Conservation (phyloP, 2,888 invertebrate species). For the Petrophora chlorosata region DNA sequence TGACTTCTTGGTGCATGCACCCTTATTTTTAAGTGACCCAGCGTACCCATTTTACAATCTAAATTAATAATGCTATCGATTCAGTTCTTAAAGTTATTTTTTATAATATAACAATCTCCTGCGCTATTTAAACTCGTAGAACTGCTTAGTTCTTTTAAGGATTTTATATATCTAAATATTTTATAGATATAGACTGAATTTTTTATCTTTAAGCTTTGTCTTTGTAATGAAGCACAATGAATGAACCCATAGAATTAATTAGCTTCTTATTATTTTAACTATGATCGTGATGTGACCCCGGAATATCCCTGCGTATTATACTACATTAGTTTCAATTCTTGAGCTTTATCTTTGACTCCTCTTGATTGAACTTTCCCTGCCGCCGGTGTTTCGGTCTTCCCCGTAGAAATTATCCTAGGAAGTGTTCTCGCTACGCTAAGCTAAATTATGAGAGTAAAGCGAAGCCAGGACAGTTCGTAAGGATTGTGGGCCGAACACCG, state of each 20-base stretch:
- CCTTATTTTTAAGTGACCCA: conserved; percentile 65
- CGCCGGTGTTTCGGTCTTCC: conserved; percentile 62
- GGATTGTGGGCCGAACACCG: conserved; percentile 59
- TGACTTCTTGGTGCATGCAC: conserved; percentile 84
- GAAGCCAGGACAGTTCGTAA: conserved; percentile 44
- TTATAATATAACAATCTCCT: conserved; percentile 47
- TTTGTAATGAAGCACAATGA: conserved; percentile 67
- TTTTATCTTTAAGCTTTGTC: conserved; percentile 64
- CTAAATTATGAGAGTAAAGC: conserved; percentile 3
- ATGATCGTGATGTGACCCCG: conserved; percentile 55
- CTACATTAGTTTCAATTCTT: conserved; percentile 47
- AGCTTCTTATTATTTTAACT: conserved; percentile 67
- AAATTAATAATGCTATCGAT: conserved; percentile 47
- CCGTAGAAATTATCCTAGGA: conserved; percentile 30
- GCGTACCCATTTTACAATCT: conserved; percentile 50
- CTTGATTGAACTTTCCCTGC: conserved; percentile 47
- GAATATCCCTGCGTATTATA: conserved; percentile 56
- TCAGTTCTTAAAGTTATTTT: conserved; percentile 51
- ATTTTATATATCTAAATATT: conserved; percentile 48
- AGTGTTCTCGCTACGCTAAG: conserved; percentile 14
- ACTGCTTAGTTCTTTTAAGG: conserved; percentile 69
- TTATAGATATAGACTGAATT: conserved; percentile 51
- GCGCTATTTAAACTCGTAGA: conserved; percentile 65
- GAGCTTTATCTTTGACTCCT: conserved; percentile 44
- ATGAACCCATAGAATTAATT: conserved; percentile 65